These are phyloP conservation scores for Omphaloscelis lunosa DNA, from an alignment of 2,888 invertebrate species.

Conservation along the genomic window DNA sequence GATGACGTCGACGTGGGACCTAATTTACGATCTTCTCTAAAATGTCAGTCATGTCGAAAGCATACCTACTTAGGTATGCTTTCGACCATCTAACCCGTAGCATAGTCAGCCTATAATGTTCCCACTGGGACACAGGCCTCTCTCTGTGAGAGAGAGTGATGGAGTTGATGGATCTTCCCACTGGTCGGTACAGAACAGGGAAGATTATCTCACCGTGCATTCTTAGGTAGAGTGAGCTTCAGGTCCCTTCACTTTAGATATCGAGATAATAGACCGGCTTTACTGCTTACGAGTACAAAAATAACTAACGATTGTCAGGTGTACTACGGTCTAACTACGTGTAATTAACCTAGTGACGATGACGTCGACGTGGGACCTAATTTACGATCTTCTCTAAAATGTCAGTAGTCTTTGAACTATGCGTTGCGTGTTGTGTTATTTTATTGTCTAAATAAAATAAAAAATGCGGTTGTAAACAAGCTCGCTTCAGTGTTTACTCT, in stretches of 20 bases:
- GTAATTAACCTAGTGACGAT: conserved; percentile 4
- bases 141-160: too few species aligned
- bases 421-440: not conserved
- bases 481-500: not conserved
- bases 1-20: not conserved
- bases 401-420: conserved; percentile 39
- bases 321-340: not conserved
- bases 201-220: too few species aligned
- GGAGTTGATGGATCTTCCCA: too few species aligned
- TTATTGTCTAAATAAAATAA: conserved; percentile 24
- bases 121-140: too few species aligned
- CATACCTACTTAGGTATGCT: too few species aligned
- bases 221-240: too few species aligned
- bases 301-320: not conserved
- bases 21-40: conserved; percentile 10
- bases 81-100: too few species aligned
- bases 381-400: conserved; percentile 13
- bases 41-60: too few species aligned
- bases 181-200: too few species aligned
- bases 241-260: too few species aligned
- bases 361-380: not conserved
- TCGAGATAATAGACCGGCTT: too few species aligned
- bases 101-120: too few species aligned
- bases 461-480: not conserved
- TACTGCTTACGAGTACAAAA: not conserved